phyloP scores from a whole-genome alignment of 2,797 vertebrate species.

The Alosa sapidissima region DNA sequence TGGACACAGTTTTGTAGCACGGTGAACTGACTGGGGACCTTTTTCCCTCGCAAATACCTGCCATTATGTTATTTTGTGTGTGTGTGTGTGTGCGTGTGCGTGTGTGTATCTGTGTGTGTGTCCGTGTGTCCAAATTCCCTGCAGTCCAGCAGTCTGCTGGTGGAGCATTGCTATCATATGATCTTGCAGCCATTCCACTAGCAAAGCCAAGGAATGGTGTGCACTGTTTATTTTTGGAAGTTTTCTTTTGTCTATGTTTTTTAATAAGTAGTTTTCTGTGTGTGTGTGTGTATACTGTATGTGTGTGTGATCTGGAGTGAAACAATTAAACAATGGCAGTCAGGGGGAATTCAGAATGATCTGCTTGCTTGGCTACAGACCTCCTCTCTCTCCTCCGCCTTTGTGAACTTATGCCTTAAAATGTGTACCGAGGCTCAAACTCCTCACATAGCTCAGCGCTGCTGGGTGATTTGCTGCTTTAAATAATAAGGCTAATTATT shows the following conservation, averaged over 20 bases:
- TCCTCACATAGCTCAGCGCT: not conserved
- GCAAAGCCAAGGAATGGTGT: not conserved
- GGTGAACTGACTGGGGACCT: not conserved
- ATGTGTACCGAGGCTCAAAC: not conserved
- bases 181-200: slow-evolving; percentile 5
- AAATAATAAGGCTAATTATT: not conserved
- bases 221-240: slow-evolving; percentile 26
- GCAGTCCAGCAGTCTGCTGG: not conserved
- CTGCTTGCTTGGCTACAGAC: not conserved
- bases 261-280: not conserved
- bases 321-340: slow-evolving; percentile 12
- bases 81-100: no score
- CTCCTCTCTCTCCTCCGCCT: not conserved
- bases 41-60: not conserved
- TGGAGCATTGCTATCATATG: not conserved
- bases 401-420: not conserved
- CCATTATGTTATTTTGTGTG: not conserved
- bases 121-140: not conserved
- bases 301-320: slow-evolving; percentile 13
- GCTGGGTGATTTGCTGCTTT: not conserved
- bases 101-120: not conserved
- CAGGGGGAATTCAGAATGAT: not conserved
- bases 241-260: not conserved
- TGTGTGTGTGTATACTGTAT: slow-evolving; percentile 22
- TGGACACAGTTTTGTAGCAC: not conserved